phyloP scores from a whole-genome alignment of 2,888 invertebrate species.

The Mythimna pallens region DNA sequence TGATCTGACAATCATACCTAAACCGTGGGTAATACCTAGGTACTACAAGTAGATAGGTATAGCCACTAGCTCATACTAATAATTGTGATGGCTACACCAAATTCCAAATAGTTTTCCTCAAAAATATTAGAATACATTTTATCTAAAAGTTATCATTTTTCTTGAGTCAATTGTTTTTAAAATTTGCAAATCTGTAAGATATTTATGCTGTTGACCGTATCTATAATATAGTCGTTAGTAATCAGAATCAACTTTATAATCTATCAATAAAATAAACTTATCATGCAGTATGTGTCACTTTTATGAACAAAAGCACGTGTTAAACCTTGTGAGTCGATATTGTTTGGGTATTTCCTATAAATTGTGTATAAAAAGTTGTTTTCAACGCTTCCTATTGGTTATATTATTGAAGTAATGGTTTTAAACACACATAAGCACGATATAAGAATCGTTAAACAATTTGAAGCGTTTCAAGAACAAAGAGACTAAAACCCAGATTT shows the following conservation, averaged over 20 bases:
- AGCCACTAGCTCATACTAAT: no score
- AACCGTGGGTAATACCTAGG: not conserved
- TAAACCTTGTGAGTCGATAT: conserved; percentile 23
- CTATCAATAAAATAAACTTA: conserved; percentile 35
- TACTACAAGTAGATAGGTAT: no score
- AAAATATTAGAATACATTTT: not conserved
- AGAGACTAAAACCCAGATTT: not conserved
- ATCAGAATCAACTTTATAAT: conserved; percentile 28
- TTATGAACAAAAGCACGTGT: conserved; percentile 29
- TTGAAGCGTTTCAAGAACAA: not conserved
- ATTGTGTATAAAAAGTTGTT: conserved; percentile 17
- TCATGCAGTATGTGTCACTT: conserved; percentile 21
- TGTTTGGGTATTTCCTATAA: conserved; percentile 50
- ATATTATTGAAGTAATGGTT: conserved; percentile 10
- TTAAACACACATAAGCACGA: not conserved
- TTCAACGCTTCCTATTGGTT: conserved; percentile 27
- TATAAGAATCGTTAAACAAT: not conserved
- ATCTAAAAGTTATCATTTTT: not conserved
- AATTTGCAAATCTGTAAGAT: not conserved
- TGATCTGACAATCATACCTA: conserved; percentile 2
- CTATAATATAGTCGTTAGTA: conserved; percentile 46
- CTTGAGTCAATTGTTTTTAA: not conserved
- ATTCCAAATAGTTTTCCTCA: not conserved
- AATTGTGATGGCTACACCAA: no score
- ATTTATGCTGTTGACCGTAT: not conserved